Percentiles rank a stretch among this genome's conserved stretches.
These are phyloP conservation scores for Heliconius ethilla DNA, from an alignment of 2,888 invertebrate genomes.

Conservation along the genomic window DNA sequence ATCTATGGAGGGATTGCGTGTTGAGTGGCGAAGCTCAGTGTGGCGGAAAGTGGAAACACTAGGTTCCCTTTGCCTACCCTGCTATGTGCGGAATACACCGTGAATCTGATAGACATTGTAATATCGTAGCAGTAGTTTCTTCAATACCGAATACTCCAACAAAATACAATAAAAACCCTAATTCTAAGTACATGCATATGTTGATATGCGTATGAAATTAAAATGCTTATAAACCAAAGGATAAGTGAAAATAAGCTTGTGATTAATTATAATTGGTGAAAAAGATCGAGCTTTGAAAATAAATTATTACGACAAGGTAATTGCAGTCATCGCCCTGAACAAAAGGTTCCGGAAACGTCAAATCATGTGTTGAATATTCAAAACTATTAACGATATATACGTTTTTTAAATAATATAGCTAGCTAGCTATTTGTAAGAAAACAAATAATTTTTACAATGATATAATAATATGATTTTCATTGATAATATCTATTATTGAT, in stretches of 20 bases:
- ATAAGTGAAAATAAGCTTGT: neutral
- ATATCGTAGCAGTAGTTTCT: no score
- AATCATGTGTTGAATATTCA: conserved; percentile 14
- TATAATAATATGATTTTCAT: neutral
- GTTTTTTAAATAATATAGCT: neutral
- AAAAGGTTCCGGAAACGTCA: conserved; percentile 16
- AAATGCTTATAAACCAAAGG: neutral
- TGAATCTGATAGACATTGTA: no score
- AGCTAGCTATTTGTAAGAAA: no score
- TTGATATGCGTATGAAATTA: no score
- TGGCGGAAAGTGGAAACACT: no score
- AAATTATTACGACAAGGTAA: neutral
- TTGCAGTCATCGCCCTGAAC: conserved; percentile 1
- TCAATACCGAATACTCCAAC: no score
- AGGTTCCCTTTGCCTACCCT: no score
- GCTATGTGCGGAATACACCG: no score
- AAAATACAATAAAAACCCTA: no score
- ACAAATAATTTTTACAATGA: neutral
- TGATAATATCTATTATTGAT: neutral
- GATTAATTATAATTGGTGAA: neutral
- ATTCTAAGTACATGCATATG: no score
- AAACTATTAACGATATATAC: neutral
- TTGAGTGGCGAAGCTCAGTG: neutral
- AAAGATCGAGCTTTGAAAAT: neutral
- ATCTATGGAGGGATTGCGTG: neutral